Conservation (phyloP, 1,140 invertebrate genomes). For the Diabrotica virgifera region DNA sequence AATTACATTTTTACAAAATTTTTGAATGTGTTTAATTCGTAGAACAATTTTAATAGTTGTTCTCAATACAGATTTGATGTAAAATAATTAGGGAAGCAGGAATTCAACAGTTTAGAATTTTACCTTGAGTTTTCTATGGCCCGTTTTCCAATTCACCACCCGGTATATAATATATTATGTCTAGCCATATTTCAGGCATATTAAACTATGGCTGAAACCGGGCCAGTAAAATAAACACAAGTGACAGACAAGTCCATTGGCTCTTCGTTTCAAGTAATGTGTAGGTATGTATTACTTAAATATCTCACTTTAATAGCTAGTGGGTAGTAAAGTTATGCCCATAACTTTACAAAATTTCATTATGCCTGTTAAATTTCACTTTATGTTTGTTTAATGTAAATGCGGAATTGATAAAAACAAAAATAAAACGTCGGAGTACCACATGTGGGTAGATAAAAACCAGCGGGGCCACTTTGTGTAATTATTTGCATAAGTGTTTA, state of each 20-base stretch:
- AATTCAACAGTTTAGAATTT: too few species aligned
- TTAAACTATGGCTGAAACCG: too few species aligned
- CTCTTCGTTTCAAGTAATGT: background rate
- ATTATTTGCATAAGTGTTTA: conserved; percentile 1
- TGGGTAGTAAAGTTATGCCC: background rate
- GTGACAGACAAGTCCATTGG: background rate
- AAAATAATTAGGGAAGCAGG: too few species aligned
- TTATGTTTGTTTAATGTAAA: conserved; percentile 12
- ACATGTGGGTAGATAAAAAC: background rate
- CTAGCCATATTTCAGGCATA: too few species aligned
- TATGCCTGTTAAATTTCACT: conserved; percentile 3
- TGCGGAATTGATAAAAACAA: conserved; percentile 7
- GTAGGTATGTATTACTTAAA: background rate
- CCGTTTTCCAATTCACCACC: too few species aligned
- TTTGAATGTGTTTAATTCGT: too few species aligned
- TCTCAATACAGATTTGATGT: too few species aligned
- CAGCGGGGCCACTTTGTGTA: background rate
- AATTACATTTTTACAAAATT: too few species aligned
- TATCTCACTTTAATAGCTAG: background rate
- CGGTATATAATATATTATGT: too few species aligned
- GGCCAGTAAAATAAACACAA: background rate
- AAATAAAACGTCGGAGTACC: background rate
- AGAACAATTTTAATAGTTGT: too few species aligned
- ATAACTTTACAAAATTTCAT: background rate
- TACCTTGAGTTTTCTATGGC: too few species aligned